Conservation (phyloP, 2,113 vertebrate species). For the Phoxinus phoxinus region DNA sequence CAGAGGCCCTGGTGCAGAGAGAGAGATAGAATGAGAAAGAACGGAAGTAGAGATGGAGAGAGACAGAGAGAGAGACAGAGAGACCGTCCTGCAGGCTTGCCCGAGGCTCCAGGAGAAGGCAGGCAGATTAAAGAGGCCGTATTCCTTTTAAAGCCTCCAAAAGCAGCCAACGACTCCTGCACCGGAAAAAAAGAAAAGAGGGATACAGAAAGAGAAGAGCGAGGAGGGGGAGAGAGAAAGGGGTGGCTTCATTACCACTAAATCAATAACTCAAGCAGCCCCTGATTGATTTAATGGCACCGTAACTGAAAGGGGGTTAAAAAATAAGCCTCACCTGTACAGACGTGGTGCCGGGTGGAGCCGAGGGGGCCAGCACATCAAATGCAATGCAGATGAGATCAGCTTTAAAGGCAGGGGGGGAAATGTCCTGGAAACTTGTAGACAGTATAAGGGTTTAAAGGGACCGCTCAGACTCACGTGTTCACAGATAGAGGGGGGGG, state of each 20-base stretch:
- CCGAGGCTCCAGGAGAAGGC: conserved; percentile 86
- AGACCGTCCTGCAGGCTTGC: conserved; percentile 87
- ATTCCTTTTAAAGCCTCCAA: conserved; percentile 91
- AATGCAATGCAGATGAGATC: conserved; percentile 57
- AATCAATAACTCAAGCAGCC: conserved; percentile 66
- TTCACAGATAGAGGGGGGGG: not conserved
- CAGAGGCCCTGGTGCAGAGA: conserved; percentile 74
- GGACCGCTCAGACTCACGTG: not conserved
- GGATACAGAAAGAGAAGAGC: conserved; percentile 17
- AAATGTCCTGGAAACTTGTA: conserved; percentile 27
- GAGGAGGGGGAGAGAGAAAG: conserved; percentile 33
- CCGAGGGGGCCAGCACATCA: conserved; percentile 50
- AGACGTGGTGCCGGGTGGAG: conserved; percentile 27
- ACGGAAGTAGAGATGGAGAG: conserved; percentile 75
- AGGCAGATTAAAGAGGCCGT: conserved; percentile 89
- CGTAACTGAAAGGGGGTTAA: conserved; percentile 69
- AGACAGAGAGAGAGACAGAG: conserved; percentile 61
- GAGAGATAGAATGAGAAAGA: conserved; percentile 76
- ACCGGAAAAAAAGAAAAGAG: conserved; percentile 39
- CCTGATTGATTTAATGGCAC: conserved; percentile 71
- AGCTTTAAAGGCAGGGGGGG: conserved; percentile 25
- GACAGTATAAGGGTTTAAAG: conserved; percentile 36
- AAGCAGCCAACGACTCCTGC: conserved; percentile 57
- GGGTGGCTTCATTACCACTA: conserved; percentile 66
- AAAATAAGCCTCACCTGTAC: conserved; percentile 65